Percentiles rank a stretch among this genome's conserved stretches.
Evolutionary conservation across 2,888 invertebrate genomes (phyloP).

Genomic region (Anoncus sp.): DNA sequence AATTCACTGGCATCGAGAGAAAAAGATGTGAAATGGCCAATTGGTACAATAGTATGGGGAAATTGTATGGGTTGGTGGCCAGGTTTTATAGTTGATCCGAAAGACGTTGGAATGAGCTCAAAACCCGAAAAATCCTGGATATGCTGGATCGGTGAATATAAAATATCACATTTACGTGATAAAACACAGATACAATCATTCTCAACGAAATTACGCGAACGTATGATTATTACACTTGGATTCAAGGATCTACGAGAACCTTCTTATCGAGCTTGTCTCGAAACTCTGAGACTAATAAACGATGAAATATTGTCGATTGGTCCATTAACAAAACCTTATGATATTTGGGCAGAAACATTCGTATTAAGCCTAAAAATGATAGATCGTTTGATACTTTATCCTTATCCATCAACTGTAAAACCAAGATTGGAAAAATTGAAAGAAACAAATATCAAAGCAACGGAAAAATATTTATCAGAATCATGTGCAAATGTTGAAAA

Average conservation of each 20-base stretch:
- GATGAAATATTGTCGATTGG: constrained; percentile 39
- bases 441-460: constrained; percentile 67
- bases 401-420: constrained; percentile 74
- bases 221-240: constrained; percentile 62
- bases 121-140: constrained; percentile 74
- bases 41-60: constrained; percentile 79
- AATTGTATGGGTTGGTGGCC: constrained; percentile 79
- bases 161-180: constrained; percentile 74
- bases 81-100: constrained; percentile 75
- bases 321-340: constrained; percentile 73
- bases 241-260: neutral
- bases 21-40: neutral
- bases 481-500: constrained; percentile 55
- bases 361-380: no score
- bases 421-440: constrained; percentile 69
- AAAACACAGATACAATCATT: constrained; percentile 74
- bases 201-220: constrained; percentile 65
- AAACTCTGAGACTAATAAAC: constrained; percentile 43
- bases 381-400: constrained; percentile 70
- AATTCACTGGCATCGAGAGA: constrained; percentile 8
- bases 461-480: constrained; percentile 69
- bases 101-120: constrained; percentile 74
- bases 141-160: constrained; percentile 76
- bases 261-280: constrained; percentile 37
- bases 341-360: constrained; percentile 76